phyloP scores from a whole-genome alignment of 2,797 vertebrate genomes.

The Sebastolobus alascanus region DNA sequence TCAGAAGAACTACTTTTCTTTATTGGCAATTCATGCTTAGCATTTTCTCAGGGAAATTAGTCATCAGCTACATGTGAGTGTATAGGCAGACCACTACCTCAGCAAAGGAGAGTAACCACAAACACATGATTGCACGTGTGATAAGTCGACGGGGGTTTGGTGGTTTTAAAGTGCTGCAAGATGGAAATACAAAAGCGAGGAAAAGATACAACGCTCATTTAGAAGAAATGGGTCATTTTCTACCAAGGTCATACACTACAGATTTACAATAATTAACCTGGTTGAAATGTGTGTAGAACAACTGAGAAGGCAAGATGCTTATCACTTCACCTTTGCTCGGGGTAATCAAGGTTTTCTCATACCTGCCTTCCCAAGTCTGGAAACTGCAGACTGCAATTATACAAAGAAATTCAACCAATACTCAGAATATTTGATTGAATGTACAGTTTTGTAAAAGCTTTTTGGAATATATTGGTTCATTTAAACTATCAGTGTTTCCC shows the following conservation, averaged over 20 bases:
- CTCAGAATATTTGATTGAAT: background rate
- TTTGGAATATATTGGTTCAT: background rate
- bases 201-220: conserved; percentile 59
- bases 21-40: conserved; percentile 3
- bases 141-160: conserved; percentile 16
- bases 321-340: background rate
- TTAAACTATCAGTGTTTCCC: background rate
- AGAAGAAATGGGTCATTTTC: conserved; percentile 67
- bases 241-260: conserved; percentile 13
- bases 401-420: background rate
- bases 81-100: conserved; percentile 29
- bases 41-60: conserved; percentile 58
- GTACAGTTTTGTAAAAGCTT: no score
- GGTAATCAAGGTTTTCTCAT: background rate
- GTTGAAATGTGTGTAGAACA: conserved; percentile 2
- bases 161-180: conserved; percentile 33
- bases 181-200: conserved; percentile 49
- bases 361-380: background rate
- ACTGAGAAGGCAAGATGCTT: background rate
- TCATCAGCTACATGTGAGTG: conserved; percentile 48
- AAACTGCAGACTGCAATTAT: background rate
- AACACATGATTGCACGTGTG: conserved; percentile 47
- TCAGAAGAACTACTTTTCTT: conserved; percentile 38
- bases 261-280: conserved; percentile 59
- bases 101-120: conserved; percentile 46